phyloP scores from a whole-genome alignment of 2,888 invertebrate genomes.

The Galeopsomyia nigrocyanea region DNA sequence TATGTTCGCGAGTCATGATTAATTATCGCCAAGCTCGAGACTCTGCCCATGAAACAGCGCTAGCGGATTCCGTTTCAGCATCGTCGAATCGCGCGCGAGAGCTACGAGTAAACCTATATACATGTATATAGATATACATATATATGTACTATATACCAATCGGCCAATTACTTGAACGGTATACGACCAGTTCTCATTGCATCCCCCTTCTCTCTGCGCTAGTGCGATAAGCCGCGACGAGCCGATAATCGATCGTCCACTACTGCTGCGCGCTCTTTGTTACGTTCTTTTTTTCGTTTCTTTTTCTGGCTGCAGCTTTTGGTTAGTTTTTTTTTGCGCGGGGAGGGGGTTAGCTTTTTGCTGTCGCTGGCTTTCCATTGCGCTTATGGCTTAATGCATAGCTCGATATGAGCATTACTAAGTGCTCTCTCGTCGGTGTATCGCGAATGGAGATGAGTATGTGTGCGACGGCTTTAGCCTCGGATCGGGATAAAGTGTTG shows the following conservation, averaged over 20 bases:
- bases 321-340: not conserved
- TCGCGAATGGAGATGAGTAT: no score
- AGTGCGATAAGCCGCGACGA: slow-evolving; percentile 13
- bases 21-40: slow-evolving; percentile 19
- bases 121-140: no score
- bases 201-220: not conserved
- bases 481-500: no score
- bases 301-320: not conserved
- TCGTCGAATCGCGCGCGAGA: not conserved
- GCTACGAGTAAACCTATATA: not conserved
- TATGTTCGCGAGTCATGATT: slow-evolving; percentile 20
- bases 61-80: no score
- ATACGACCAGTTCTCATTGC: not conserved
- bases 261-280: slow-evolving; percentile 11
- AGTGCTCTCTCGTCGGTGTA: no score
- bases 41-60: not conserved
- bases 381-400: no score
- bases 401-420: no score
- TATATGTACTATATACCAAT: not conserved
- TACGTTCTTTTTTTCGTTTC: not conserved
- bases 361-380: no score
- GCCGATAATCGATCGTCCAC: slow-evolving; percentile 17
- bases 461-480: no score
- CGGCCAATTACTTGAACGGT: slow-evolving; percentile 23
- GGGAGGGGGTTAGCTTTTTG: no score